Base-by-base conservation (phyloP, 1,140 invertebrate genomes). In the Tetragonula clypearis region DNA sequence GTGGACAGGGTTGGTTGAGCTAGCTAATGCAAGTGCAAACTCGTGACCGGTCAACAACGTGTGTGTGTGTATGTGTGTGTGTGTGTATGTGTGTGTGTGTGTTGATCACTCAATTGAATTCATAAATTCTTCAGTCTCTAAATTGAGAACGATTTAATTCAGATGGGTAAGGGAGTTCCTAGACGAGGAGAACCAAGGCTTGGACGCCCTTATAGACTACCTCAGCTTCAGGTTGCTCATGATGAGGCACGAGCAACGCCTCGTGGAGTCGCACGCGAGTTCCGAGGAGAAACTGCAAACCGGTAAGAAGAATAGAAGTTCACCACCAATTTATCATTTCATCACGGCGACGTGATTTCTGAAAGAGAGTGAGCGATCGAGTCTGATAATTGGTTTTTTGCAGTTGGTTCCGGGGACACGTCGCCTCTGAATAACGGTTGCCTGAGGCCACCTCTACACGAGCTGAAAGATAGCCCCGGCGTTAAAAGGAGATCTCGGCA, bases 141-240 rank as follows among this genome's bases (percentile, higher is more conserved):
- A 49, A 49, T 49, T 49, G 8, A 6, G 0, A 35, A 35, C 8
- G 9, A 49, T 49, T 49, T 8, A 35, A 2, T 77, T 49, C 21
- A 99, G 98, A 95, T 99, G 99, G 99, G 99, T 99, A 58, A 96
- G 98, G 91, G 98, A 99, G 95, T 99, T 99, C 95, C 95, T 99
- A 66, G 98, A 99, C 95, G 98, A 99, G 89, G 97, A 98, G 84
- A 99, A 99, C 95, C 97, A 98, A 94, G 99, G 99, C 8, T 95
- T 99, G 79, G 98, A 99, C 94, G 98, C 99, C 66, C 95, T 99
- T 79, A 98, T 99, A 83, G 98, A 99, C 94, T 99, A 99, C 96
- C 96, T 99, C 85, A 98, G 98, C 95, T 99, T 98, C 95, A 96
- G 98, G 88, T 95, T 99, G 91, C 96, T 97, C 90, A 99, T 98